phyloP scores from a whole-genome alignment of 2,888 invertebrate genomes.

The Coenonympha glycerion region DNA sequence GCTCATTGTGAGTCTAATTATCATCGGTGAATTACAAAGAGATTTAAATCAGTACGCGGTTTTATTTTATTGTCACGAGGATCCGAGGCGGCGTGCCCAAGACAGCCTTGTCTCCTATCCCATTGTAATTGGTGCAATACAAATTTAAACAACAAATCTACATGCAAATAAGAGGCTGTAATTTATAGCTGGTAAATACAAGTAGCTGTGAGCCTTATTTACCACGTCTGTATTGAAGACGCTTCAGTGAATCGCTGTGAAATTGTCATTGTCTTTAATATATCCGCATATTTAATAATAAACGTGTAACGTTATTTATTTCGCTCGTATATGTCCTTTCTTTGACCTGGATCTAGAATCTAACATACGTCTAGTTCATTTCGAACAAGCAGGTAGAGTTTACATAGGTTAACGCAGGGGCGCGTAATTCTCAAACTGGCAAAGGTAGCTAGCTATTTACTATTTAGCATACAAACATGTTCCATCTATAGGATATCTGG shows the following conservation, averaged over 20 bases:
- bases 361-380: background rate
- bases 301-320: background rate
- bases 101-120: conserved; percentile 36
- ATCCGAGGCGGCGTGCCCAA: conserved; percentile 33
- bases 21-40: conserved; percentile 33
- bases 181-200: conserved; percentile 35
- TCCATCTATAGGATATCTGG: too few species aligned
- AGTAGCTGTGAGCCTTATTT: conserved; percentile 15
- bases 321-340: background rate
- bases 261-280: conserved; percentile 3
- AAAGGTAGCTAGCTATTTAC: too few species aligned
- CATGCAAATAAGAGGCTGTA: conserved; percentile 32
- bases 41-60: conserved; percentile 30
- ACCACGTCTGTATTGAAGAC: conserved; percentile 12
- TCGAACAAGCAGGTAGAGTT: too few species aligned
- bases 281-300: conserved; percentile 9
- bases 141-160: conserved; percentile 35
- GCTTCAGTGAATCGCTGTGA: conserved; percentile 7
- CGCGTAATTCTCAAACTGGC: too few species aligned
- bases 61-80: conserved; percentile 39
- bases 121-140: conserved; percentile 37
- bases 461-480: too few species aligned
- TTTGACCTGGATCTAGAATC: background rate
- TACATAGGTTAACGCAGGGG: too few species aligned
- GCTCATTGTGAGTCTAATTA: conserved; percentile 33